These are phyloP conservation scores for Apogon hyalosoma DNA, from an alignment of 2,797 vertebrate species.

Conservation along the genomic window DNA sequence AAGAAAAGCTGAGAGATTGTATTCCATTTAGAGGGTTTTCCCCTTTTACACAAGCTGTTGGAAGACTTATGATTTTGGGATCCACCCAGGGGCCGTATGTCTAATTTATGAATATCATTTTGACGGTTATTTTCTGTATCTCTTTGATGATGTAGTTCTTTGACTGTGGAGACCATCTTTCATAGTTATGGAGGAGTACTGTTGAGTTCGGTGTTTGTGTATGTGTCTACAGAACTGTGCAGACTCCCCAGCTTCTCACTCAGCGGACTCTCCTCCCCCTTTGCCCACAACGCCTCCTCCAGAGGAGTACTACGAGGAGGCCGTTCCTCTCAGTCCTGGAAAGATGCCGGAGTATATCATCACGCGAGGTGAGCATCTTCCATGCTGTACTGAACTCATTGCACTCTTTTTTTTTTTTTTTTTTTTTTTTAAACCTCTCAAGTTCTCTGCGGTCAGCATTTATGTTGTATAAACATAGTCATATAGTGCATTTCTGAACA, in stretches of 20 bases:
- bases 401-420: slow-evolving; percentile 6
- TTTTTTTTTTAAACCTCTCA: slow-evolving; percentile 15
- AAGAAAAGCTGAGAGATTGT: slow-evolving; percentile 43
- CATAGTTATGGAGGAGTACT: slow-evolving; percentile 20
- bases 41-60: slow-evolving; percentile 48
- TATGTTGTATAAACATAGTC: slow-evolving; percentile 19
- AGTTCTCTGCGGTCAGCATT: slow-evolving; percentile 5
- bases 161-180: slow-evolving; percentile 15
- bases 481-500: neutral
- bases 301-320: slow-evolving; percentile 98
- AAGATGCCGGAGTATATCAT: slow-evolving; percentile 94
- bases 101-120: slow-evolving; percentile 57
- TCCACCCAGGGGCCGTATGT: slow-evolving; percentile 39
- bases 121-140: slow-evolving; percentile 22
- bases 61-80: slow-evolving; percentile 32
- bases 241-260: slow-evolving; percentile 46
- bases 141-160: slow-evolving; percentile 51
- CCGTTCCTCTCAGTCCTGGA: slow-evolving; percentile 92
- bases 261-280: slow-evolving; percentile 84
- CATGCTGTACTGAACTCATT: slow-evolving; percentile 30
- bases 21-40: slow-evolving; percentile 54
- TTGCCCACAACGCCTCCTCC: slow-evolving; percentile 94
- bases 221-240: slow-evolving; percentile 55
- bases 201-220: slow-evolving; percentile 25
- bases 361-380: slow-evolving; percentile 76